Conservation (phyloP, 2,888 invertebrate species). For the Acleris laterana region DNA sequence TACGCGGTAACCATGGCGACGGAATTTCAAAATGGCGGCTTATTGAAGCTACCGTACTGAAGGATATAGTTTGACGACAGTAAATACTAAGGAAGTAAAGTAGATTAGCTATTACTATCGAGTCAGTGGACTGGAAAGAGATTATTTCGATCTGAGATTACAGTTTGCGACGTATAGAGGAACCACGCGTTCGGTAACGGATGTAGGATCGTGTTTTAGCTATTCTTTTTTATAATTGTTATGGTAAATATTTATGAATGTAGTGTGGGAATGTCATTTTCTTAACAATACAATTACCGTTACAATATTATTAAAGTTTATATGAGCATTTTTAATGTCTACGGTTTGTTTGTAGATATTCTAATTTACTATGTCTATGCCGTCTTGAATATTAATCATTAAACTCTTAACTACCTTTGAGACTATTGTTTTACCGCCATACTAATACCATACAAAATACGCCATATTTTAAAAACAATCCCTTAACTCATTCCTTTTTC, state of each 20-base stretch:
- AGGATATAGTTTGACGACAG: conserved; percentile 33
- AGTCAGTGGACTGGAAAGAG: conserved; percentile 20
- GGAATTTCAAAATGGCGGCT: conserved; percentile 72
- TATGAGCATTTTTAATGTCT: not conserved
- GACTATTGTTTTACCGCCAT: no score
- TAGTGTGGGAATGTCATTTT: conserved; percentile 4
- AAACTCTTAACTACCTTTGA: no score
- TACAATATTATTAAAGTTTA: conserved; percentile 1
- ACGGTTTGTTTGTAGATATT: not conserved
- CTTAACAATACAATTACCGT: conserved; percentile 9
- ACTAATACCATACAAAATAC: no score
- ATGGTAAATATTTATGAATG: conserved; percentile 13
- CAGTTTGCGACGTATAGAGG: conserved; percentile 10
- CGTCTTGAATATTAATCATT: no score
- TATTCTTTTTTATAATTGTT: conserved; percentile 5
- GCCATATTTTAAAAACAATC: no score
- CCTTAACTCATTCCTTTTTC: no score
- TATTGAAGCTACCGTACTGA: conserved; percentile 32
- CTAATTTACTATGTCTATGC: no score
- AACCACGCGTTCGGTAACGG: not conserved
- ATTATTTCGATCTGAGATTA: conserved; percentile 22
- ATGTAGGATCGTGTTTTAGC: conserved; percentile 9
- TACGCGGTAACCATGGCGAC: conserved; percentile 70
- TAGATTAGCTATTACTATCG: conserved; percentile 28
- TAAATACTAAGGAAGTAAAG: conserved; percentile 32